These are phyloP conservation scores for Periparus ater DNA, from an alignment of 2,797 vertebrate species.

Conservation along the genomic window DNA sequence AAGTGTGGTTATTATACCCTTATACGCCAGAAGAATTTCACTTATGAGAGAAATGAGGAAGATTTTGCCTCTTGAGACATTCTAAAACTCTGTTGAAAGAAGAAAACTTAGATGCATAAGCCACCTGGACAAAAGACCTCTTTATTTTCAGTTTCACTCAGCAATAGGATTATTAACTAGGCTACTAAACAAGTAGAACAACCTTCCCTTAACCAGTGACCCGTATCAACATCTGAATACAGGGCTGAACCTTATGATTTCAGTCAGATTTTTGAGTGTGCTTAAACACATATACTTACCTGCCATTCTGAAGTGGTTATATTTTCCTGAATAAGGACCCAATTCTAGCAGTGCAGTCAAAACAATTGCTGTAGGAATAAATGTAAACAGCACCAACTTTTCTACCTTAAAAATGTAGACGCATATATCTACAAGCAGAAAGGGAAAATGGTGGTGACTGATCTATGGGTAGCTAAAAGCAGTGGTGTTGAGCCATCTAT, in stretches of 20 bases:
- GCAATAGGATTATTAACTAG: not conserved
- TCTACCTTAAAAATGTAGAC: not conserved
- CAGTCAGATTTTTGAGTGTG: not conserved
- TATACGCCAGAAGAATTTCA: not conserved
- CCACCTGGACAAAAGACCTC: not conserved
- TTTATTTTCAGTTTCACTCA: not conserved
- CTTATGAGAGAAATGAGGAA: not conserved
- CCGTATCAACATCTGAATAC: not conserved
- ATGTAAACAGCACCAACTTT: not conserved
- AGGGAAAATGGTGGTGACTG: not conserved
- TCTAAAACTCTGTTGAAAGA: not conserved
- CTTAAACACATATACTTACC: not conserved
- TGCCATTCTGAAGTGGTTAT: not conserved
- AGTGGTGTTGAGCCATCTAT: rapidly evolving
- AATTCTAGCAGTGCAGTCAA: not conserved
- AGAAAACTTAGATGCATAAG: not conserved
- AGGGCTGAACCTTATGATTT: not conserved
- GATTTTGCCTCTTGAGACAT: not conserved
- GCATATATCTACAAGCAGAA: not conserved
- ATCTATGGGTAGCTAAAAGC: not conserved
- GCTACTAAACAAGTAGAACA: not conserved
- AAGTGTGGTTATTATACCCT: not conserved
- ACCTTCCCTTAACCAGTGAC: not conserved
- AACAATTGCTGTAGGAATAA: not conserved
- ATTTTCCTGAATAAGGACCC: not conserved